Base-by-base conservation (phyloP, 2,113 vertebrate species). In the Monopterus albus region DNA sequence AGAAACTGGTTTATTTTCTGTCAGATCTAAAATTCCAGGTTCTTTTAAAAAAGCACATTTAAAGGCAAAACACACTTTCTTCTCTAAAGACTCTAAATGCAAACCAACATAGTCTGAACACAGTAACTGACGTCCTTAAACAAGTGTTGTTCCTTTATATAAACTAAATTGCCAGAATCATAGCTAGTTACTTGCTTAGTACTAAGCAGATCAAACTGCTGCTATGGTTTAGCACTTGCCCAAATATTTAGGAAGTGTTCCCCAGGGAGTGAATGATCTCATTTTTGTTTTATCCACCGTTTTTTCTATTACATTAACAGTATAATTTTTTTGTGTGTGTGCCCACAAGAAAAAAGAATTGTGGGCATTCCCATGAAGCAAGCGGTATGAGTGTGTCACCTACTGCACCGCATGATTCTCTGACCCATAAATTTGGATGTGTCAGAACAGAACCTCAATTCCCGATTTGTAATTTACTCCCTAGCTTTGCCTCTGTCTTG, bases 391-490 rank as follows among this genome's bases (percentile, higher is more conserved):
- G 25, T 61, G 33, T 60, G 59, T 62, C 62, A 40, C 28, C 62
- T 4, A 9, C 26, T 47, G 29, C 58, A 36, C 42, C 33, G 51
- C 58, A 28, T 20, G 40, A 58, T 61, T 39, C 43, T 31, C 45
- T 56, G 21, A 72, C 51, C 36, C 35, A 55, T 75, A 39, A 38
- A 74, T 78, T 50, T 31, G 0, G n/a, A 60, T 13, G 28, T 40
- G 18, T 53, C 56, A 59, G 2, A 58, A n/a, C 51, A 21, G n/a
- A 56, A 40, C 35, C 53, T 39, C 50, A 17, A 40, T 76, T 78
- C 79, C 53, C n/a, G 6, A 20, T 72, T 60, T 50, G 57, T 67
- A 36, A 68, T 78, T 63, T 56, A 29, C 40, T 31, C 25, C 6
- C 42, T 23, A 1, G 36, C 33, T n/a, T 56, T 28, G 17, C n/a